A percentile compares a stretch with the other conserved stretches of the same genome.
phyloP scores from a whole-genome alignment of 2,113 vertebrate genomes.

The Lagopus muta region DNA sequence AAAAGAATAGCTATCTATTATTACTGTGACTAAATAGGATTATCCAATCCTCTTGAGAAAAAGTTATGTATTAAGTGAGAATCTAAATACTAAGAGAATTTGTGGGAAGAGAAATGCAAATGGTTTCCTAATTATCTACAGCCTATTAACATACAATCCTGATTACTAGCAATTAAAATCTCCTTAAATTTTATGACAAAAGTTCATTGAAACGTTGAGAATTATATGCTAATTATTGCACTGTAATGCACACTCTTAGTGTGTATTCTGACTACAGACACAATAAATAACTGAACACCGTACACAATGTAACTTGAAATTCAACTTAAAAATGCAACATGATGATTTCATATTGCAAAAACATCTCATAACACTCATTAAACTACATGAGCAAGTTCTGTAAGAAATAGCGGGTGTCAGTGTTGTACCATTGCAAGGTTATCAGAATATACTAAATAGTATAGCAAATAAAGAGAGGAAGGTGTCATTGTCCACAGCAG shows the following conservation, averaged over 20 bases:
- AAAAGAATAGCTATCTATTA: slow-evolving; percentile 72
- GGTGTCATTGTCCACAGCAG: background rate
- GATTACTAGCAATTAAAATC: slow-evolving; percentile 95
- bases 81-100: slow-evolving; percentile 81
- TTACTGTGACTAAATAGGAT: slow-evolving; percentile 78
- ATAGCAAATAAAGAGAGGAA: background rate
- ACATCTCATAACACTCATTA: slow-evolving; percentile 16
- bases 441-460: background rate
- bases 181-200: slow-evolving; percentile 89
- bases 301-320: slow-evolving; percentile 38
- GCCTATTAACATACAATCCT: slow-evolving; percentile 87
- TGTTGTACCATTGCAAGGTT: slow-evolving; percentile 36
- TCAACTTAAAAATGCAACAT: slow-evolving; percentile 63
- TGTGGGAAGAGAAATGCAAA: slow-evolving; percentile 89
- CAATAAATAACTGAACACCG: slow-evolving; percentile 75
- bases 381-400: slow-evolving; percentile 33
- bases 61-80: slow-evolving; percentile 79
- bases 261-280: slow-evolving; percentile 68
- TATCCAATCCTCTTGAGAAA: slow-evolving; percentile 82
- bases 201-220: slow-evolving; percentile 83
- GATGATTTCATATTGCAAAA: slow-evolving; percentile 56
- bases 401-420: slow-evolving; percentile 36
- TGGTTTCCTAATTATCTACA: slow-evolving; percentile 88
- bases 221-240: slow-evolving; percentile 87
- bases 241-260: slow-evolving; percentile 73